Evolutionary conservation across 2,888 invertebrate genomes (phyloP).

Genomic region (Branchellion lobata): DNA sequence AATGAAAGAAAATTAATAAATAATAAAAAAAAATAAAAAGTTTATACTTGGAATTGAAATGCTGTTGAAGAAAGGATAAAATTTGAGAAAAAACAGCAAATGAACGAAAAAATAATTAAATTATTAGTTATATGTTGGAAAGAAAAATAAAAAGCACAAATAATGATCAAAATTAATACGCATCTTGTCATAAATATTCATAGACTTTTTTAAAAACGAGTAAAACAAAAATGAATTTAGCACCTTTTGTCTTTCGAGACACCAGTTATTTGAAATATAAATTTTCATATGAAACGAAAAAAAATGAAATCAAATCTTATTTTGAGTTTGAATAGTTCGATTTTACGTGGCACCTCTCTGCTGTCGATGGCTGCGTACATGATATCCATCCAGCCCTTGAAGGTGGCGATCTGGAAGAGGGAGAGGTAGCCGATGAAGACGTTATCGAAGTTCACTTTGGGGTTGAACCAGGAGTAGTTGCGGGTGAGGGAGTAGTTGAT

Average conservation of each 20-base stretch:
- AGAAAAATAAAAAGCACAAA: background rate
- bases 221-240: background rate
- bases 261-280: background rate
- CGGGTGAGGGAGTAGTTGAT: conserved; percentile 57
- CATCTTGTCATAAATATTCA: background rate
- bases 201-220: no score
- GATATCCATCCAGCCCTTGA: conserved; percentile 97
- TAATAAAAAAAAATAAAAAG: background rate
- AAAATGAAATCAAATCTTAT: no score
- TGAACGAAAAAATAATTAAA: background rate
- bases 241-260: background rate
- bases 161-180: background rate
- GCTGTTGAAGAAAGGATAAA: background rate
- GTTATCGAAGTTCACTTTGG: conserved; percentile 96
- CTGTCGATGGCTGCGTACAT: conserved; percentile 98
- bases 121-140: no score
- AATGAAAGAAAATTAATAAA: background rate
- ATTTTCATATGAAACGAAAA: background rate
- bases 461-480: conserved; percentile 89
- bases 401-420: conserved; percentile 96
- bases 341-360: conserved; percentile 77
- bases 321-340: no score
- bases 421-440: conserved; percentile 95
- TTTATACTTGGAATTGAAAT: background rate
- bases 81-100: background rate